Percentiles rank a stretch among this genome's conserved stretches.
These are phyloP conservation scores for Conus canariensis DNA, from an alignment of 2,888 invertebrate genomes.

Conservation along the genomic window DNA sequence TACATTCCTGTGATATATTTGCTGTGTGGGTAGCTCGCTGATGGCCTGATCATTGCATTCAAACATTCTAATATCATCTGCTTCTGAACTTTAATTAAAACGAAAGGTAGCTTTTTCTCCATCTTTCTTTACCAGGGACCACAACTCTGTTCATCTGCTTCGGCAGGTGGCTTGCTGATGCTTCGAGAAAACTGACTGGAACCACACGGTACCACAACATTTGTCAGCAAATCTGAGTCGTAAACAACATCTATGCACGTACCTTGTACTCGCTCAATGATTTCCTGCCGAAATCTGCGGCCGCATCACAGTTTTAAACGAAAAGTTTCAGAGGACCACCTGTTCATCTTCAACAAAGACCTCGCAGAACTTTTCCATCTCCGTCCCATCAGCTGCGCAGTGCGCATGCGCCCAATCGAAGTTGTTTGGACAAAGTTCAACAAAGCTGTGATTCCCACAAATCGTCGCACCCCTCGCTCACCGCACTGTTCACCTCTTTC, in stretches of 20 bases:
- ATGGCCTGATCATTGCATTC: background rate
- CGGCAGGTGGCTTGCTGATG: background rate
- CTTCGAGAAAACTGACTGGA: background rate
- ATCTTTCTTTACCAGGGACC: background rate
- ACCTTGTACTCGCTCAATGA: background rate
- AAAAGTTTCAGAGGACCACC: background rate
- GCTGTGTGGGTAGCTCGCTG: too few relatives aligned
- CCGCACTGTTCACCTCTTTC: background rate
- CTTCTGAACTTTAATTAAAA: background rate
- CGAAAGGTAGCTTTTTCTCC: background rate
- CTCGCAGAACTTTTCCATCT: slow-evolving; percentile 31
- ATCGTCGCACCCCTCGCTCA: background rate
- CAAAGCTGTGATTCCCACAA: background rate
- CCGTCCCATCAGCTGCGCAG: slow-evolving; percentile 4
- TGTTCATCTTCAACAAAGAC: slow-evolving; percentile 33
- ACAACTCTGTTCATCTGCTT: slow-evolving; percentile 12
- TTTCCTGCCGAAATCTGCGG: background rate
- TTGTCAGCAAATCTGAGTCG: background rate
- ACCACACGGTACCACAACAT: background rate
- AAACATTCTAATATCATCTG: background rate
- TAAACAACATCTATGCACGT: background rate
- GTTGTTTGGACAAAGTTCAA: slow-evolving; percentile 26
- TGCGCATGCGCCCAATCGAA: slow-evolving; percentile 18
- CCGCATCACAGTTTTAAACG: background rate
- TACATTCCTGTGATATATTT: too few relatives aligned